A percentile compares a stretch with the other conserved stretches of the same genome.
Evolutionary conservation across 2,888 invertebrate species (phyloP).

Genomic region (Gari tellinella): DNA sequence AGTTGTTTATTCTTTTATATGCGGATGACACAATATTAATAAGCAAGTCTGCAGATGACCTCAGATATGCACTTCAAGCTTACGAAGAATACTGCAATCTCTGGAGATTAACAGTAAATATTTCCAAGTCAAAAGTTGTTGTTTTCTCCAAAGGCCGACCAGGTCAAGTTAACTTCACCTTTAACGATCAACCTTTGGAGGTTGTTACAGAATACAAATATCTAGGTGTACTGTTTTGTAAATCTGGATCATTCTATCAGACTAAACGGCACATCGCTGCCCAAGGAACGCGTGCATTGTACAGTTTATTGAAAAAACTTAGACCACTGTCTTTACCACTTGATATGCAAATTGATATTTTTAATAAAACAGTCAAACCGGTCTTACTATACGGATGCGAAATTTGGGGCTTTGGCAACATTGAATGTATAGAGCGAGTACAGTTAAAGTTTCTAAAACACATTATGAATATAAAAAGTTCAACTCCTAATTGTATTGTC

Average conservation of each 20-base stretch:
- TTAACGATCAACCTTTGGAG: slow-evolving; percentile 3
- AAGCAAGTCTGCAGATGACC: background rate
- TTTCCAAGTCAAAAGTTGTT: slow-evolving; percentile 18
- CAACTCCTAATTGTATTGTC: slow-evolving; percentile 11
- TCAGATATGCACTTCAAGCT: background rate
- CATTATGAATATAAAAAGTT: slow-evolving; percentile 14
- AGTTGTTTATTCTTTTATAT: slow-evolving; percentile 25
- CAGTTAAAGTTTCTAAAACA: slow-evolving; percentile 20
- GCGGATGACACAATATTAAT: slow-evolving; percentile 30
- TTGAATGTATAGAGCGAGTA: slow-evolving; percentile 8
- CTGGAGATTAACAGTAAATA: slow-evolving; percentile 14
- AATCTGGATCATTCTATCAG: background rate
- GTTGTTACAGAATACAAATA: slow-evolving; percentile 22
- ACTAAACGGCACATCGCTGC: slow-evolving; percentile 19
- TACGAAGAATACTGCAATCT: slow-evolving; percentile 10
- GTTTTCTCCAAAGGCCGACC: slow-evolving; percentile 3
- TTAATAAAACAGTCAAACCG: slow-evolving; percentile 16
- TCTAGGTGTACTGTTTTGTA: slow-evolving; percentile 14
- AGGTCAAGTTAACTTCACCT: background rate
- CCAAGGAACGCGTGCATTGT: slow-evolving; percentile 22
- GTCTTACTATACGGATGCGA: slow-evolving; percentile 19
- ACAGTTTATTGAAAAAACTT: slow-evolving; percentile 10
- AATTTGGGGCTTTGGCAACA: slow-evolving; percentile 16
- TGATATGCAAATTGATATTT: slow-evolving; percentile 17
- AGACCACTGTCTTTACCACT: background rate